Percentiles rank a stretch among this genome's conserved stretches.
These are phyloP conservation scores for Aphodius sticticus DNA, from an alignment of 2,888 invertebrate genomes.

Conservation along the genomic window DNA sequence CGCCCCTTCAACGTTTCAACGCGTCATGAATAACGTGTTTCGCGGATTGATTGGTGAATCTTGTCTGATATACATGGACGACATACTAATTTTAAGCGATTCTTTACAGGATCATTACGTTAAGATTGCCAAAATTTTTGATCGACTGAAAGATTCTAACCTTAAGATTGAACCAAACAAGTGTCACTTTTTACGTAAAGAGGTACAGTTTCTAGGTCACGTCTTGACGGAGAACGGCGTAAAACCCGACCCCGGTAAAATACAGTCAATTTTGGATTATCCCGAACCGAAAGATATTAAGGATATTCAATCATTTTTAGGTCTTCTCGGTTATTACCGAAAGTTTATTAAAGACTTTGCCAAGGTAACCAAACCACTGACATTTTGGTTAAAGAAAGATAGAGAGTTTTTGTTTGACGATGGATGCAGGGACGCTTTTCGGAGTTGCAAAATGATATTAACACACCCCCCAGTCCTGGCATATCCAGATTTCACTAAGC, in stretches of 20 bases:
- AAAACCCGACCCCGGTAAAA: conserved; percentile 40
- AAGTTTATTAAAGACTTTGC: conserved; percentile 34
- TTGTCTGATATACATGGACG: conserved; percentile 42
- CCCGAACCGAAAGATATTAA: conserved; percentile 36
- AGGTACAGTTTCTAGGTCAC: conserved; percentile 27
- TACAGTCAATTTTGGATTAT: conserved; percentile 36
- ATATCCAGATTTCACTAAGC: not conserved
- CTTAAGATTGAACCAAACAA: conserved; percentile 23
- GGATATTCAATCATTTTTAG: conserved; percentile 33
- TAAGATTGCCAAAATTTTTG: conserved; percentile 29
- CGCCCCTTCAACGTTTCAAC: conserved; percentile 48
- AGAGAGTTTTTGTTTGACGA: conserved; percentile 12
- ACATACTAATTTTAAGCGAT: conserved; percentile 46
- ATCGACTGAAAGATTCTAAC: conserved; percentile 12
- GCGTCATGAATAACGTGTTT: conserved; percentile 48
- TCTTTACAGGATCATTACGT: conserved; percentile 45
- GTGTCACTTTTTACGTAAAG: conserved; percentile 25
- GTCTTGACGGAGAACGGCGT: conserved; percentile 39
- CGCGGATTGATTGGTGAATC: conserved; percentile 42
- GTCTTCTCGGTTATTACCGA: conserved; percentile 32
- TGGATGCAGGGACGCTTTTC: not conserved
- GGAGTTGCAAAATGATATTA: conserved; percentile 8
- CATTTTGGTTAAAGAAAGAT: conserved; percentile 29
- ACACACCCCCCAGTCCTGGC: not conserved
- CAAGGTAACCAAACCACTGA: conserved; percentile 29